Evolutionary conservation across 2,888 invertebrate species (phyloP), one percentile per base, ranked within the genome.

Genomic region (Metopia argyrocephala): DNA sequence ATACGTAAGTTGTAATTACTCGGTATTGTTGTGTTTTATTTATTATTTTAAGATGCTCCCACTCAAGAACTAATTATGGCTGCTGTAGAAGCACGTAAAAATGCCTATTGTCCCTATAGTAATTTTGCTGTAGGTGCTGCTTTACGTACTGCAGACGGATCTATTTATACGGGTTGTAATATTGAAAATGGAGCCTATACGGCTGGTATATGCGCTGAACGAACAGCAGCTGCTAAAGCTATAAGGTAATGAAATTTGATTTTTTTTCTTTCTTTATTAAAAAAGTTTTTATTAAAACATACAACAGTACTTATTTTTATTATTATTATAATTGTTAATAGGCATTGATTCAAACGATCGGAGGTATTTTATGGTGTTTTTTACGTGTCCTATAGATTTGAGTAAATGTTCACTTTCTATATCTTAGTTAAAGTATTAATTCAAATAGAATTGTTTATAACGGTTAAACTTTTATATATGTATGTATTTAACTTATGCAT

Each of bases 51-150:
- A 96, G 96, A 93, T 89, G 88, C 90, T 48, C 89, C 91, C 2
- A 91, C 92, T 27, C 93, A 94, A 87, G 92, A 92, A 83, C 88
- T 96, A 46, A 91, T 96, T 56, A 91, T 91, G 74, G 92, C 93
- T 76, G 94, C 95, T 2, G 91, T 91, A 0, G 91, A 92, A 83
- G 94, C 93, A 4, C 91, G 96, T 20, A 92, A 93, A 84, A 90
- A 91, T 46, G 93, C 97, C 0, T 96, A 97, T 89, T 93, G 93
- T 73, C 96, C 96, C 0, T 97, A 97, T 90, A 97, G 97, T 84
- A 95, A 96, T 50, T 98, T 97, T 89, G 92, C 94, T 48, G 98
- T 98, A 0, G 98, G 97, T 0, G 95, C 97, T 5, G 95, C 97
- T 0, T 88, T 98, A 21, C 92, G 94, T 48, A 94, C 95, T 9